Evolutionary conservation across 2,113 vertebrate species (phyloP).

Genomic region (Mus spicilegus): DNA sequence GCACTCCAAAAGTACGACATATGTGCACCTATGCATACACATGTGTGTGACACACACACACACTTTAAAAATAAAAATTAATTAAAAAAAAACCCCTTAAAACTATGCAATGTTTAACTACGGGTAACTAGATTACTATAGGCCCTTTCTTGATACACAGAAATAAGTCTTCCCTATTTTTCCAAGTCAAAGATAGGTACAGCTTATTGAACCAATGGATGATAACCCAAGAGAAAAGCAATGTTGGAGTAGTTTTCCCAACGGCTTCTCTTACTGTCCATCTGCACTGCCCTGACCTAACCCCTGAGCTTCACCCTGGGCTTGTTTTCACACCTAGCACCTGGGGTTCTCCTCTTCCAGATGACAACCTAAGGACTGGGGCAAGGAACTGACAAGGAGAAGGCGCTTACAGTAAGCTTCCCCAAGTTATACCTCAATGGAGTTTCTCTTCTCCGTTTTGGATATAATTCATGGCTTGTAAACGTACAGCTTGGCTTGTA

Average conservation of each 20-base stretch:
- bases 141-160: not conserved
- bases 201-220: not conserved
- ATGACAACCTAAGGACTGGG: not conserved
- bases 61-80: not conserved
- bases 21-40: too few relatives aligned
- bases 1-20: too few relatives aligned
- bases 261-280: not conserved
- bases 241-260: not conserved
- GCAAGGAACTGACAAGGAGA: rapidly evolving
- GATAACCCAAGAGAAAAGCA: not conserved
- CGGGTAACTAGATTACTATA: not conserved
- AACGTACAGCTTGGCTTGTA: not conserved
- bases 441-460: not conserved
- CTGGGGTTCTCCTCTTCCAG: not conserved
- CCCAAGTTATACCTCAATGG: not conserved
- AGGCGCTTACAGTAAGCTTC: not conserved
- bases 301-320: too few relatives aligned
- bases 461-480: not conserved
- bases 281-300: not conserved
- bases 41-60: not conserved
- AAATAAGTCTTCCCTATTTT: not conserved
- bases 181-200: not conserved
- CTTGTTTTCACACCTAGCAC: not conserved
- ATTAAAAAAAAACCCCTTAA: not conserved
- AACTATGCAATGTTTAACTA: not conserved